Evolutionary conservation across 2,888 invertebrate species (phyloP), one percentile per base, ranked within the genome.

Genomic region (Brenthis hecate): DNA sequence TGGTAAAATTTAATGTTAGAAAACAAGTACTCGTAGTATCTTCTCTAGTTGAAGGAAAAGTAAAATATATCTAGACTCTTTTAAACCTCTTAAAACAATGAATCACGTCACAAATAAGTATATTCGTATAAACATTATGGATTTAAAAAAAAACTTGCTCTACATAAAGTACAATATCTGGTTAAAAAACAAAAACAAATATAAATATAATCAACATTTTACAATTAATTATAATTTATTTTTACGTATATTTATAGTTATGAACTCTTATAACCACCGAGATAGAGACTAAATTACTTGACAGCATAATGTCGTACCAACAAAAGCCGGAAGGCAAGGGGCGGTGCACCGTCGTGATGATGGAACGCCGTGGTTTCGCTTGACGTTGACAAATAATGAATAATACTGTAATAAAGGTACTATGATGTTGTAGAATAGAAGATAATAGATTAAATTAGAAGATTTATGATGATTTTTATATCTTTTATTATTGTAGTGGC

Each of bases 241-340:
- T 50, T 28, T 50, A 5, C 48, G 50, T 60, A 60, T 13, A 50
- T 50, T 60, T 60, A 50, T 51, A 3, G 6, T 23, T 56, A 32
- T 23, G 51, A 43, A 56, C 14, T 54, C 54, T 54, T 36, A 60
- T 32, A 43, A 23, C 36, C 43, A 0, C 62, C 32, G 50, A 62
- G 36, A 67, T 56, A 56, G 51, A 62, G 56, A 56, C 67, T 61
- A 67, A 51, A 60, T 67, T 55, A 62, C 61, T 62, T 67, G 66
- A 67, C 66, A 67, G 50, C 56, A 8, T 67, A 62, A 67, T 67
- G 61, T 16, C 56, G 23, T 48, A 50, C 66, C 62, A 67, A 78
- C 76, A 78, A 78, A 78, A 77, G 80, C 79, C 81, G 81, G 81
- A 83, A 81, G 78, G 76, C 77, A 74, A 70, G 72, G 66, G 76